A percentile compares a stretch with the other conserved stretches of the same genome.
Evolutionary conservation across 2,113 vertebrate genomes (phyloP).

Genomic region (Taxidea taxus): DNA sequence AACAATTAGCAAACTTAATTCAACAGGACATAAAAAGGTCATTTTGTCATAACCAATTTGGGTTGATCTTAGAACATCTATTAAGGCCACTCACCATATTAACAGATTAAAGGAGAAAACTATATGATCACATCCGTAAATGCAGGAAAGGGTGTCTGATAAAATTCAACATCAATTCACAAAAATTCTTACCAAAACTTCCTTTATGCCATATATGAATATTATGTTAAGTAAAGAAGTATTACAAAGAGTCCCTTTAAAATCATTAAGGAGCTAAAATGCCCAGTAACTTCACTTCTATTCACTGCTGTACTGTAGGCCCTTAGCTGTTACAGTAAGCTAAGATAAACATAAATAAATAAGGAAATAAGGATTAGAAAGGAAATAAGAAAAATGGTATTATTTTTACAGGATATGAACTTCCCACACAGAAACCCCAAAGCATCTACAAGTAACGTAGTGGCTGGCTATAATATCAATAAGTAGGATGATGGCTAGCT

Average conservation of each 20-base stretch:
- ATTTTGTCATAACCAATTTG: not conserved
- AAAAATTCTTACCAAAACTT: conserved; percentile 24
- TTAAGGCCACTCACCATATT: not conserved
- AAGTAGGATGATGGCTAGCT: not conserved
- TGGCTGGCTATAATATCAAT: not conserved
- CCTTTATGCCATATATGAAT: not conserved
- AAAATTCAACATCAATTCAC: conserved; percentile 8
- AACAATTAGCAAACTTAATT: not conserved
- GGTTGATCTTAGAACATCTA: not conserved
- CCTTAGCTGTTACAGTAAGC: not conserved
- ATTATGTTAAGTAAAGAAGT: not conserved
- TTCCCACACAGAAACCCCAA: not conserved
- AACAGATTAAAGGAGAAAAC: not conserved
- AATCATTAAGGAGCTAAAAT: not conserved
- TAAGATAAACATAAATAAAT: not conserved
- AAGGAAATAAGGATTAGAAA: not conserved
- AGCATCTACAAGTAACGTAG: not conserved
- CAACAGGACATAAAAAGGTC: not conserved
- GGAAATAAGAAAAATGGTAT: not conserved
- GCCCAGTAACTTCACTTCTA: not conserved
- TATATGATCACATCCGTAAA: not conserved
- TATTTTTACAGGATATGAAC: not conserved
- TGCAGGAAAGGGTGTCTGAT: not conserved
- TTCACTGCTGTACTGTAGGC: not conserved
- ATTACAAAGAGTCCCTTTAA: not conserved